These are phyloP conservation scores for Oophaga sylvatica DNA, from an alignment of 2,797 vertebrate species.

Conservation along the genomic window DNA sequence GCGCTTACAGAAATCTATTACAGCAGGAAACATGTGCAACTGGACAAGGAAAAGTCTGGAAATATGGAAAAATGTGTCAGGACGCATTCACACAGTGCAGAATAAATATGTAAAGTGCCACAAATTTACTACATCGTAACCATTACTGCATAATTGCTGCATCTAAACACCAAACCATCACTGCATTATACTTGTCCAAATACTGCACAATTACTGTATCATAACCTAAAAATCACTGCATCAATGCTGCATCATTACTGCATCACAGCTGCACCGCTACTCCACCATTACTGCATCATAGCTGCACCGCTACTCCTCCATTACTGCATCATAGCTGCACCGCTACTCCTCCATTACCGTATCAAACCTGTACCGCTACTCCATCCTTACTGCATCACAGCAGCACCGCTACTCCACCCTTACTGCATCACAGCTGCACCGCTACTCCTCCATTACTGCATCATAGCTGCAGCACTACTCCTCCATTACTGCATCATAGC, in stretches of 20 bases:
- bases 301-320: background rate
- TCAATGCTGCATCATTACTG: background rate
- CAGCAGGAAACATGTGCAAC: background rate
- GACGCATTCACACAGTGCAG: background rate
- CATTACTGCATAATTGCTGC: background rate
- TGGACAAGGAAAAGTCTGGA: constrained; percentile 1
- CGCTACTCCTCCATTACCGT: background rate
- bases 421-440: background rate
- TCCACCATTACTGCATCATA: background rate
- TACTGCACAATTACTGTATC: background rate
- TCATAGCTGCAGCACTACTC: background rate
- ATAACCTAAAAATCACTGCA: background rate
- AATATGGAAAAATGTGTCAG: background rate
- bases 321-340: background rate
- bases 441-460: background rate
- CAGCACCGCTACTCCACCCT: background rate
- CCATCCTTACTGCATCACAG: background rate
- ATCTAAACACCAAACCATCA: background rate
- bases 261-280: background rate
- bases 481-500: background rate
- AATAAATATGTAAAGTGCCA: background rate
- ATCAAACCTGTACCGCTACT: background rate
- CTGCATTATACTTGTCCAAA: background rate
- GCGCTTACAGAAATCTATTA: background rate
- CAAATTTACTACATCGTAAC: background rate